Evolutionary conservation across 2,797 vertebrate species (phyloP), one percentile per base, ranked within the genome.

Genomic region (Bryconaethiops microstoma): DNA sequence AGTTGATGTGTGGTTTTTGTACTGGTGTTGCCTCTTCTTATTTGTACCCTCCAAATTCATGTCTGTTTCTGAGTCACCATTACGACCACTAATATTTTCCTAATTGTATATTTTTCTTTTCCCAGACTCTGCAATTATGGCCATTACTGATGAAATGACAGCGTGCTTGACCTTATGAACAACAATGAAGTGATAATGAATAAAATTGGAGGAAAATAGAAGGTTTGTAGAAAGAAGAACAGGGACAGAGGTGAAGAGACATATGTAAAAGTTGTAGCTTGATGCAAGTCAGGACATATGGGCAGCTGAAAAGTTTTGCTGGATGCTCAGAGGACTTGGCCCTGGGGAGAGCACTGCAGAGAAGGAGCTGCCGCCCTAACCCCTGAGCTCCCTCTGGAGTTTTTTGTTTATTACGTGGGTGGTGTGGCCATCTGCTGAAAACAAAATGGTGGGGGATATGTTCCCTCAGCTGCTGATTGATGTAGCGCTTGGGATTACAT

Each of bases 391-490:
- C 80, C 76, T 63, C 60, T 45, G 77, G 82, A 82, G 62, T 64
- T 68, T 45, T 80, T 77, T 74, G 68, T 86, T 87, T 78, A 81
- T 81, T 72, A 78, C 64, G 81, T 89, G 86, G 86, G 85, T 83
- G 86, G 85, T 79, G 71, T 40, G 60, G 78, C 86, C 88, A 89
- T 89, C 86, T 89, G 88, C 81, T 87, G 69, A 86, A 85, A 81
- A 73, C 80, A 73, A 65, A 84, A 85, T 77, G 39, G 71, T 65
- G 82, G 77, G 72, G 71, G 72, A 70, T 74, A 72, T 40, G 35
- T n/a, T 82, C 77, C 76, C 77, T 78, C 77, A 60, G 74, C 79
- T 76, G 52, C 78, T 77, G 78, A 83, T 75, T 84, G 78, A 84
- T 84, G 67, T 72, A 79, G 59, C 69, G 54, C 60, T 74, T 65